Percentiles rank a stretch among this genome's conserved stretches.
Conservation (phyloP, 2,888 invertebrate species). For the Acronicta alni region DNA sequence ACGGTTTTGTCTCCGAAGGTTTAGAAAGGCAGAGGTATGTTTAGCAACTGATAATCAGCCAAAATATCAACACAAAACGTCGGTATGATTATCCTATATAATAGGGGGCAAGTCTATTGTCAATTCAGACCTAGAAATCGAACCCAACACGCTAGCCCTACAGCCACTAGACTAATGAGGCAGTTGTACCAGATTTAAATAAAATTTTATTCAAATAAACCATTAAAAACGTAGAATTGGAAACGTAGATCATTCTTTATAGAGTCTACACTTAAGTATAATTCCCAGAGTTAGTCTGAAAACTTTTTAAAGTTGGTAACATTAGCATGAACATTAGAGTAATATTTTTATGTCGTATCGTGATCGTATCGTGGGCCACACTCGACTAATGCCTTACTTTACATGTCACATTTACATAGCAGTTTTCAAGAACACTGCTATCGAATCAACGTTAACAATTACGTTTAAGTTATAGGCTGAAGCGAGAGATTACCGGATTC, state of each 20-base stretch:
- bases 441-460: constrained; percentile 66
- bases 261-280: neutral
- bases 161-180: no score
- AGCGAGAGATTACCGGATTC: constrained; percentile 46
- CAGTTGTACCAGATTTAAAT: no score
- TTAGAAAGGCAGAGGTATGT: no score
- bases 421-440: constrained; percentile 79
- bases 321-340: constrained; percentile 33
- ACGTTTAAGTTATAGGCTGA: constrained; percentile 48
- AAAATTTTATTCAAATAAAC: no score
- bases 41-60: no score
- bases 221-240: no score
- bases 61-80: no score
- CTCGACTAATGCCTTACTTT: constrained; percentile 72
- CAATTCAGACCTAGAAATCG: no score
- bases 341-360: constrained; percentile 36
- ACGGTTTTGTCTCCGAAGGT: no score
- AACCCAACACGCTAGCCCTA: no score
- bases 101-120: no score
- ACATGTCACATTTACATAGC: constrained; percentile 84
- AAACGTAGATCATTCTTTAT: neutral
- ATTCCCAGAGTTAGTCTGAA: neutral
- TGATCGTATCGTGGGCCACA: constrained; percentile 33
- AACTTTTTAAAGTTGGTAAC: constrained; percentile 3
- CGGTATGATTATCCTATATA: no score